Evolutionary conservation across 2,888 invertebrate species (phyloP).

Genomic region (Shargacucullia verbasci): DNA sequence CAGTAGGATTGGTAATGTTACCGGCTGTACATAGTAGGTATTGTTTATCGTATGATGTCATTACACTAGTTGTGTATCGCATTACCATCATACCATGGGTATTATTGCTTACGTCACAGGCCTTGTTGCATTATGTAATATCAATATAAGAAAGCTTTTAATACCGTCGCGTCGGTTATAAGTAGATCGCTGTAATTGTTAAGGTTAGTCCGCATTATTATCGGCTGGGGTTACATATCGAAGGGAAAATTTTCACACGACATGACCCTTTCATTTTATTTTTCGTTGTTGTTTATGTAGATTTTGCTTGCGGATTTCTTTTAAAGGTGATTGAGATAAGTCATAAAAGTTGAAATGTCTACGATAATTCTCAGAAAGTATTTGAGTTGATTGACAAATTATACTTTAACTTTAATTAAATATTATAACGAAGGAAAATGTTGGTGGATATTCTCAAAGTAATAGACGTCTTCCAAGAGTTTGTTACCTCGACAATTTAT

Average conservation of each 20-base stretch:
- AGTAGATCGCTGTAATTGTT: conserved; percentile 27
- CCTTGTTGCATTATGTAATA: conserved; percentile 30
- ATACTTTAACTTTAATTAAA: too few species aligned
- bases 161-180: conserved; percentile 27
- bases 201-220: conserved; percentile 31
- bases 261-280: conserved; percentile 21
- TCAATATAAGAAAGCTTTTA: conserved; percentile 45
- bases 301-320: conserved; percentile 13
- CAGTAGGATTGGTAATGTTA: conserved; percentile 17
- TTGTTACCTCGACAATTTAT: conserved; percentile 32
- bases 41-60: conserved; percentile 46
- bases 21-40: conserved; percentile 16
- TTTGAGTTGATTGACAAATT: too few species aligned
- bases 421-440: too few species aligned
- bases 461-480: conserved; percentile 37
- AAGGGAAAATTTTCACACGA: conserved; percentile 22
- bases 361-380: too few species aligned
- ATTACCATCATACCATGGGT: conserved; percentile 28
- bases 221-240: conserved; percentile 22
- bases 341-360: too few species aligned
- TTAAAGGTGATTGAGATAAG: not conserved
- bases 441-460: too few species aligned
- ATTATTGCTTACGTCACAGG: conserved; percentile 32
- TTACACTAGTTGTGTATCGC: conserved; percentile 30
- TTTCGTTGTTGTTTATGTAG: conserved; percentile 16